These are phyloP conservation scores for Xerus inauris DNA, from an alignment of 2,113 vertebrate species.

Conservation along the genomic window DNA sequence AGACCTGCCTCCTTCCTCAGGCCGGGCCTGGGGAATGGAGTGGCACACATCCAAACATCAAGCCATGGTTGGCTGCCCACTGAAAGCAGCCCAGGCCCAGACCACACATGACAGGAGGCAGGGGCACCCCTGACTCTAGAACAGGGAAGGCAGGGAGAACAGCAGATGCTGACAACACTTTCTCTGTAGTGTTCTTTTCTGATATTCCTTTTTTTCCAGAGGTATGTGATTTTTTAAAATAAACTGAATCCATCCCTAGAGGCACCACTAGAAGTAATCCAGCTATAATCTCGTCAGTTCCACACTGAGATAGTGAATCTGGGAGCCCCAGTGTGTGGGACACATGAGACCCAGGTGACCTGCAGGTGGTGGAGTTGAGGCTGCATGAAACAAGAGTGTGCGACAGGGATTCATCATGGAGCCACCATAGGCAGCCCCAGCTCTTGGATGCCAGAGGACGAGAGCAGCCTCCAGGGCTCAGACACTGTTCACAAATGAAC, in stretches of 20 bases:
- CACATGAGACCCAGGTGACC: background rate
- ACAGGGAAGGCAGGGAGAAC: background rate
- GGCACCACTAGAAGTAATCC: background rate
- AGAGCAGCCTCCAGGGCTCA: background rate
- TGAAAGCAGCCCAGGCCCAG: background rate
- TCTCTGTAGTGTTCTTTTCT: background rate
- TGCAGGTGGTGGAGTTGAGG: background rate
- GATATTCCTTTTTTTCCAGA: background rate
- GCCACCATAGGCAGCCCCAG: background rate
- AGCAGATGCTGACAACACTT: background rate
- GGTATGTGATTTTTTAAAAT: background rate
- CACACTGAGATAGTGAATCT: background rate
- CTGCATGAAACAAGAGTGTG: background rate
- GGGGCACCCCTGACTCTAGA: background rate
- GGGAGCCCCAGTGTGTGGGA: background rate
- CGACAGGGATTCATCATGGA: no score
- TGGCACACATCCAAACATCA: background rate
- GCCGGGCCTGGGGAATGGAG: background rate
- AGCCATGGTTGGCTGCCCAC: background rate
- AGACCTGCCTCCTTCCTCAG: background rate
- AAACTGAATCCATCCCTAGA: background rate
- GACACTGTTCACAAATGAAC: accelerated
- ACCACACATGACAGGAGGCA: accelerated
- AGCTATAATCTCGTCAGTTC: background rate
- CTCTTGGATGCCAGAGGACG: background rate